Evolutionary conservation across 2,113 vertebrate genomes (phyloP), one percentile per base, ranked within the genome.

Genomic region (Chloebia gouldiae): DNA sequence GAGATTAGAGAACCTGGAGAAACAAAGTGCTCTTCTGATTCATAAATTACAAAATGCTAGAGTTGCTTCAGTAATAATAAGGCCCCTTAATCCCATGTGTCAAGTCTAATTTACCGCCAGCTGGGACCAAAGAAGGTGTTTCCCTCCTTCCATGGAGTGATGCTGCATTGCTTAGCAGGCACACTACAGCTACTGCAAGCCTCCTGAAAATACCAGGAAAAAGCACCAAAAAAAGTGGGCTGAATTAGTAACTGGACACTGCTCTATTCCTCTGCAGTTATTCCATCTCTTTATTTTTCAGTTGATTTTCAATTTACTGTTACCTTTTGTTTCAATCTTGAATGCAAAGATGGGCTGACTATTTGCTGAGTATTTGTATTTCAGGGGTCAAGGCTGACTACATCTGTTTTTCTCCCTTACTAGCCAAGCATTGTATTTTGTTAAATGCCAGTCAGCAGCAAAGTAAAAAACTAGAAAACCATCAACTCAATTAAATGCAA

Each of bases 21-120:
- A 63, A 85, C 76, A 73, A 63, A 87, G 40, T 15, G 85, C 61
- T 81, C 50, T 51, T 82, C 61, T 78, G 81, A 92, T 87, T 92
- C 82, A 87, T 56, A 90, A 94, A 95, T 92, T 93, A 78, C 28
- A 91, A 92, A 90, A 75, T 81, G 82, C 90, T 86, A 37, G 50
- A 88, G 86, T 81, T 81, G 92, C 83, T 86, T 54, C 89, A 49
- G 39, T 94, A 95, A 92, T 70, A 68, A 57, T 17, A 84, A 90
- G 65, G 77, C 57, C 54, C 75, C 73, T 91, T 91, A 73, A 91
- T 94, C 77, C 83, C 0, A 0, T 37, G 39, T 87, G 88, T 93
- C 84, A 94, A 80, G 64, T 77, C 90, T 79, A 78, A 95, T 95
- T 95, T 95, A 79, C 92, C 2, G 9, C 89, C 92, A 95, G 77